Evolutionary conservation across 2,797 vertebrate genomes (phyloP).

Genomic region (Argyrosomus regius): DNA sequence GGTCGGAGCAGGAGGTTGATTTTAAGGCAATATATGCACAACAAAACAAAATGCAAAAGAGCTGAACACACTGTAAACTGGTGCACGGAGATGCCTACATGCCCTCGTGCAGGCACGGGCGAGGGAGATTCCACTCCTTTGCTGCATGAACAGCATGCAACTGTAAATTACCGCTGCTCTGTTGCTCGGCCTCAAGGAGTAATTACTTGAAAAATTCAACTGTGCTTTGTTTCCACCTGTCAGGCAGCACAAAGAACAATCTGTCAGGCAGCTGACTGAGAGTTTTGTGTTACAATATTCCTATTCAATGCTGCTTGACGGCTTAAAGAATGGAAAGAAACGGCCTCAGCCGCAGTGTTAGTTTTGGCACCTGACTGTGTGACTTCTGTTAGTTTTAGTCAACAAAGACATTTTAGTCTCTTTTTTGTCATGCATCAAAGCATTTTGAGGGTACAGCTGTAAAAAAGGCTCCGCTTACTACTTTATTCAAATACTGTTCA

Average conservation of each 20-base stretch:
- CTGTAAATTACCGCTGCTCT: constrained; percentile 62
- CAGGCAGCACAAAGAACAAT: constrained; percentile 56
- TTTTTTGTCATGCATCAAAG: neutral
- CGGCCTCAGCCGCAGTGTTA: neutral
- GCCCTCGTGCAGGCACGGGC: constrained; percentile 3
- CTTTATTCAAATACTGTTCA: too few species aligned
- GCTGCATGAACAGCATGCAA: constrained; percentile 57
- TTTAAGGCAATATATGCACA: neutral
- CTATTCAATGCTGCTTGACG: constrained; percentile 33
- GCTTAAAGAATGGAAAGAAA: constrained; percentile 22
- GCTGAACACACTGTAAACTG: neutral
- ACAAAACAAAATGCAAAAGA: neutral
- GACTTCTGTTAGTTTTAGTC: neutral
- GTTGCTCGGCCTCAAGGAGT: constrained; percentile 57
- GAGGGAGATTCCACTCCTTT: neutral
- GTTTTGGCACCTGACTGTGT: neutral
- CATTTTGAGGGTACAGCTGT: too few species aligned
- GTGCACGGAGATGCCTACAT: neutral
- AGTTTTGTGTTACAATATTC: constrained; percentile 50
- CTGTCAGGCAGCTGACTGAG: constrained; percentile 58
- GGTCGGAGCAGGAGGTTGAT: neutral
- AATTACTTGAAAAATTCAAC: constrained; percentile 68
- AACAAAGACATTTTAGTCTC: neutral
- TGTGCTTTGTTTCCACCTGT: constrained; percentile 71
- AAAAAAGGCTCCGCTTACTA: too few species aligned